Base-by-base conservation (phyloP, 1,140 invertebrate species). In the Pygmarrhopalites habei region DNA sequence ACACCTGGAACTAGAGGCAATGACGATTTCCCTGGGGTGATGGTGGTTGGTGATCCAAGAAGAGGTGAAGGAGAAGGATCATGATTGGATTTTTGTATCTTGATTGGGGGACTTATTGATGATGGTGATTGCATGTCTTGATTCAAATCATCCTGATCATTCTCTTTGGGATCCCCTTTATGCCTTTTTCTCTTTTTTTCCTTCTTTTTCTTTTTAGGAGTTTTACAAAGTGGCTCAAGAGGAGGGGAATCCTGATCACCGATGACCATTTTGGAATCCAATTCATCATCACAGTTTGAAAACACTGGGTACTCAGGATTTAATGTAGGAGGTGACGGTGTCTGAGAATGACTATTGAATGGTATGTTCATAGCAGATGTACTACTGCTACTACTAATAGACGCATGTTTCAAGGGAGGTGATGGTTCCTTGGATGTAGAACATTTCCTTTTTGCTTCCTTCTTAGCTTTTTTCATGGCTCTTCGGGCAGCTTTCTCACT, bases 391-490 rank as follows among this genome's bases (percentile, higher is more conserved):
- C 5, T 30, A 32, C n/a, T 26, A n/a, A n/a, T n/a, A n/a, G 43
- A 55, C 15, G 32, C 46, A 49, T 29, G 19, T 46, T 58, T 59
- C 30, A 35, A 23, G 15, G 43, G n/a, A 10, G 43, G 60, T 1
- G 59, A 41, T 3, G 43, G 30, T 17, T 69, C 57, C 44, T 35
- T 51, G n/a, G 47, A 63, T 35, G 56, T 46, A 26, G 64, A 61
- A 3, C 52, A 21, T 43, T 62, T 61, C 25, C 62, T 41, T 15
- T 44, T 47, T 7, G 61, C 62, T 28, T 64, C 62, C 25, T 67
- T 67, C 56, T 65, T 70, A 0, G 68, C 68, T 60, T 67, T 63
- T 29, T 70, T 70, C 59, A 64, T 58, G 7, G 68, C 68, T 57
- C 65, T 66, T 0, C 68, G 57, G 1, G 39, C 52, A 15, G 68